Conservation (phyloP, 2,113 vertebrate genomes). For the Columba janthina region DNA sequence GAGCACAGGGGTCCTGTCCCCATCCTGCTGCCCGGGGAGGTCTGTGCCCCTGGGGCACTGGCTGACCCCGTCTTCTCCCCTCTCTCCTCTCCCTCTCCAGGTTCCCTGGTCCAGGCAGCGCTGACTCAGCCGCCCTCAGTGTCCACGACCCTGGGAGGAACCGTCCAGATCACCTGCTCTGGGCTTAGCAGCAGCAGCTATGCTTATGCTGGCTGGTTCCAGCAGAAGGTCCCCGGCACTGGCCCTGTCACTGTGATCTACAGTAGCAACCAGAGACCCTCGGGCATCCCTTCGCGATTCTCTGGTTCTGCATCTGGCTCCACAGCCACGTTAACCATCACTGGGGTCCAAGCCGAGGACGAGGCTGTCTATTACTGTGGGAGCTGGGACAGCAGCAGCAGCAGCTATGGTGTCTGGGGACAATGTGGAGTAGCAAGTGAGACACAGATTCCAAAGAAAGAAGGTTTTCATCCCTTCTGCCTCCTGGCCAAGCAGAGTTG, state of each 20-base stretch:
- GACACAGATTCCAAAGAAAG: neutral
- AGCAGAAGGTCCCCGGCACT: neutral
- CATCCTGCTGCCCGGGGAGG: too few relatives aligned
- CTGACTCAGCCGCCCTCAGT: too few relatives aligned
- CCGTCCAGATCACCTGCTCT: neutral
- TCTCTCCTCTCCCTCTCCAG: neutral
- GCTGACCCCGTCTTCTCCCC: neutral
- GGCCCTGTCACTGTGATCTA: neutral
- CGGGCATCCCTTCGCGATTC: neutral
- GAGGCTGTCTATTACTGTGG: neutral
- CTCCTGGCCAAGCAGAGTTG: too few relatives aligned
- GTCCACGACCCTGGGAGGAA: neutral
- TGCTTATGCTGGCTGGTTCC: neutral
- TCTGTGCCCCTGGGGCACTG: too few relatives aligned
- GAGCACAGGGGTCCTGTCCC: too few relatives aligned
- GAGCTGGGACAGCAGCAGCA: neutral
- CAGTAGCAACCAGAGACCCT: accelerated
- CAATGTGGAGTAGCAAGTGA: neutral
- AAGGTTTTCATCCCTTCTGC: neutral
- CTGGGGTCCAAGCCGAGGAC: neutral
- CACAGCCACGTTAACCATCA: neutral
- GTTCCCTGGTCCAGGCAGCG: too few relatives aligned
- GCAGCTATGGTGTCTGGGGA: accelerated
- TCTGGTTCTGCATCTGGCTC: accelerated
- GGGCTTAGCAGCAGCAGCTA: neutral